phyloP scores from a whole-genome alignment of 2,113 vertebrate genomes.

The Arvicanthis niloticus region DNA sequence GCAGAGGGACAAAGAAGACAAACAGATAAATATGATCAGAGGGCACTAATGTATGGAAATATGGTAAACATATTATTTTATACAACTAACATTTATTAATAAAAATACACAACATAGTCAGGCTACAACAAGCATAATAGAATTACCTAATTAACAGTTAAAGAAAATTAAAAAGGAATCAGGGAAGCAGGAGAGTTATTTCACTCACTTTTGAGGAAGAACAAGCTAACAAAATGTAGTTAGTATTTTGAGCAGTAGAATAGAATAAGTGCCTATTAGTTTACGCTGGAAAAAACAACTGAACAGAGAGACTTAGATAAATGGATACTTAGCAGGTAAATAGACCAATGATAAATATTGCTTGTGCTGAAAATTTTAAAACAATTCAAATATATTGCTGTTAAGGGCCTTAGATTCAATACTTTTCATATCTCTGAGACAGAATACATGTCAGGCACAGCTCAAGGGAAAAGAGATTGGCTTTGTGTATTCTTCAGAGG shows the following conservation, averaged over 20 bases:
- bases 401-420: neutral
- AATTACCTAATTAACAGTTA: neutral
- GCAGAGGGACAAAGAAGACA: neutral
- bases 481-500: neutral
- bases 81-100: neutral
- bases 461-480: no score
- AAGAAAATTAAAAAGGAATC: neutral
- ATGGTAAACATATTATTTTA: neutral
- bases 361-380: neutral
- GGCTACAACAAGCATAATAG: neutral
- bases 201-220: neutral
- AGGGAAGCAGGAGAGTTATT: neutral
- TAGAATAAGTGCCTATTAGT: neutral
- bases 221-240: neutral
- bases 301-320: neutral
- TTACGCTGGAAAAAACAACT: neutral
- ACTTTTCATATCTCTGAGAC: neutral
- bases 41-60: neutral
- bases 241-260: neutral
- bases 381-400: neutral
- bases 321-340: neutral
- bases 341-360: neutral
- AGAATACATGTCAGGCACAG: neutral
- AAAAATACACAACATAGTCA: neutral
- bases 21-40: neutral